Evolutionary conservation across 1,140 invertebrate genomes (phyloP), one percentile per base, ranked within the genome.

Genomic region (Drosophila nikananu): DNA sequence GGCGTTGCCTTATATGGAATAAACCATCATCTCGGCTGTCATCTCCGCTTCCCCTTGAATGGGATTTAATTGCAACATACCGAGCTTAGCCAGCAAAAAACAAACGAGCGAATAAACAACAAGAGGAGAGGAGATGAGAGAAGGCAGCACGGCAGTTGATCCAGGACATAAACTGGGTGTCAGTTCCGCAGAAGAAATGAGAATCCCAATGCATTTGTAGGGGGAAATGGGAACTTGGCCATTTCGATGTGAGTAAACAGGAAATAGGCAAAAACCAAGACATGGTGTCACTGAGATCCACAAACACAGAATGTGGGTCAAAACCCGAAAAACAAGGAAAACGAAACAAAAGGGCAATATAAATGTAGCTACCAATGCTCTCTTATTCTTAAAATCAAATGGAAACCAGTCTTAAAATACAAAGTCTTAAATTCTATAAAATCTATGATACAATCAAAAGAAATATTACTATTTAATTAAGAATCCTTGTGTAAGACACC

Each of bases 41-140:
- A 65, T 49, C 32, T 42, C 25, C 13, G 13, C 64, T 17, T 37
- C 52, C 52, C 30, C 39, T 35, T 58, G 46, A 65, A 77, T 60
- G 39, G 57, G 52, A 70, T 77, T 62, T 68, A 77, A 78, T 77
- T 77, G 64, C 74, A 77, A 63, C 49, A 76, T 75, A 64, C 60
- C 71, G 37, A 30, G 70, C 27, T 46, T 67, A 49, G 35, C 30
- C n/a, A 39, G 42, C 32, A 23, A 35, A 68, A 70, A 77, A 61
- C 75, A 77, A 77, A 66, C 46, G 72, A 77, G 74, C 44, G 23
- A 77, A 76, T 55, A 76, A 76, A 73, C 70, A 49, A 75, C 35
- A 71, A 48, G 59, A 37, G 46, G 23, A 44, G 59, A 30, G 23
- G 48, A n/a, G 48, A 23, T 13, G 1, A 15, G 19, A 3, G 41